Conservation (phyloP, 2,797 vertebrate species). For the Mormyrus proboscirostris region DNA sequence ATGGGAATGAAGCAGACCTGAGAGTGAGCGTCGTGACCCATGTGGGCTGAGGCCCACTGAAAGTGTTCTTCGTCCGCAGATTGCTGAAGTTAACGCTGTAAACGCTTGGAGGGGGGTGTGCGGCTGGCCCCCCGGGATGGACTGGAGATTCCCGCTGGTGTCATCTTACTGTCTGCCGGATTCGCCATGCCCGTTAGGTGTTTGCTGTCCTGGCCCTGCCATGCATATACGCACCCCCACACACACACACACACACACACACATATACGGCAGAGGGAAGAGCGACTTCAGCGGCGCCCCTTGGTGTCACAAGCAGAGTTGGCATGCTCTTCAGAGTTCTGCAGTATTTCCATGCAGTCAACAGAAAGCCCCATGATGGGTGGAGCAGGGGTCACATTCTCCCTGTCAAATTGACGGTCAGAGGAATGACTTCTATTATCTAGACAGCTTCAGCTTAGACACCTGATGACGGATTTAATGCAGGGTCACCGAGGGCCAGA, state of each 20-base stretch:
- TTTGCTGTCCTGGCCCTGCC: slow-evolving; percentile 63
- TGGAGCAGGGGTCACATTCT: neutral
- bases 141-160: slow-evolving; percentile 57
- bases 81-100: slow-evolving; percentile 57
- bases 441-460: neutral
- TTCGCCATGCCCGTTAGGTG: slow-evolving; percentile 46
- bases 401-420: neutral
- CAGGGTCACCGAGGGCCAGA: neutral
- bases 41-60: slow-evolving; percentile 39
- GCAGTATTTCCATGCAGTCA: neutral
- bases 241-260: slow-evolving; percentile 27
- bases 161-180: slow-evolving; percentile 39
- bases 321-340: neutral
- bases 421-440: neutral
- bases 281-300: neutral
- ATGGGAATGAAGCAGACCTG: slow-evolving; percentile 40
- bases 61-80: slow-evolving; percentile 43
- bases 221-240: slow-evolving; percentile 16
- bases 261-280: neutral
- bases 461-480: neutral
- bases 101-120: slow-evolving; percentile 43
- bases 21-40: neutral
- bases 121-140: neutral
- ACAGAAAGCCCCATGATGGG: neutral
- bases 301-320: neutral